These are phyloP conservation scores for Cheilosia pagana DNA, from an alignment of 2,888 invertebrate species.

Conservation along the genomic window DNA sequence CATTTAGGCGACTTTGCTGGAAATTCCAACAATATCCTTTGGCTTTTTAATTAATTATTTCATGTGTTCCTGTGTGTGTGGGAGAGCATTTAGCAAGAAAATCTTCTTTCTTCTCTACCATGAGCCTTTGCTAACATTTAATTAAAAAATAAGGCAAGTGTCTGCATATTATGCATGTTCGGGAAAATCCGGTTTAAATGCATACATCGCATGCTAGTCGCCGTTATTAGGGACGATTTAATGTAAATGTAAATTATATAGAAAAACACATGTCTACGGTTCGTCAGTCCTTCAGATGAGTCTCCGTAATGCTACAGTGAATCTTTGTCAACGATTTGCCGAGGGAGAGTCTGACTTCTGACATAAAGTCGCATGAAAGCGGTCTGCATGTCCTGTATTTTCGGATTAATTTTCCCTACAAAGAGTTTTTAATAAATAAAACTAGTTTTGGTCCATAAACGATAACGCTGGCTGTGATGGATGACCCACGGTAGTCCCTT, in stretches of 20 bases:
- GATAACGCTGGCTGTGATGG: not conserved
- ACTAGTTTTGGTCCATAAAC: not conserved
- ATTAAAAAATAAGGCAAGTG: conserved; percentile 38
- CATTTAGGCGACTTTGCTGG: conserved; percentile 29
- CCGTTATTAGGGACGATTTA: not conserved
- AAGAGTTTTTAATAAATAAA: not conserved
- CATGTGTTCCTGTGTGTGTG: not conserved
- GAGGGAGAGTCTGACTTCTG: not conserved
- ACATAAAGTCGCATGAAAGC: too few relatives aligned
- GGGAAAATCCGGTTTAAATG: not conserved
- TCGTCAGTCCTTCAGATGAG: not conserved
- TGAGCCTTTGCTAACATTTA: conserved; percentile 28
- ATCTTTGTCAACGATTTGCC: conserved; percentile 39
- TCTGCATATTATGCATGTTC: not conserved
- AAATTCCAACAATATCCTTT: conserved; percentile 27
- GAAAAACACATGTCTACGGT: not conserved
- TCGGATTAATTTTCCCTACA: too few relatives aligned
- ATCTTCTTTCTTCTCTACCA: conserved; percentile 35
- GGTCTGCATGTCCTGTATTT: too few relatives aligned
- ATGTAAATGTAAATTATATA: not conserved
- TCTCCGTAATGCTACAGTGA: conserved; percentile 40
- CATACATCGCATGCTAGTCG: not conserved
- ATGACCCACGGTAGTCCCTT: not conserved
- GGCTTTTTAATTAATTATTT: conserved; percentile 58
- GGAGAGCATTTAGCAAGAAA: not conserved